Base-by-base conservation (phyloP, 2,888 invertebrate species). In the Mellilla xanthometata region DNA sequence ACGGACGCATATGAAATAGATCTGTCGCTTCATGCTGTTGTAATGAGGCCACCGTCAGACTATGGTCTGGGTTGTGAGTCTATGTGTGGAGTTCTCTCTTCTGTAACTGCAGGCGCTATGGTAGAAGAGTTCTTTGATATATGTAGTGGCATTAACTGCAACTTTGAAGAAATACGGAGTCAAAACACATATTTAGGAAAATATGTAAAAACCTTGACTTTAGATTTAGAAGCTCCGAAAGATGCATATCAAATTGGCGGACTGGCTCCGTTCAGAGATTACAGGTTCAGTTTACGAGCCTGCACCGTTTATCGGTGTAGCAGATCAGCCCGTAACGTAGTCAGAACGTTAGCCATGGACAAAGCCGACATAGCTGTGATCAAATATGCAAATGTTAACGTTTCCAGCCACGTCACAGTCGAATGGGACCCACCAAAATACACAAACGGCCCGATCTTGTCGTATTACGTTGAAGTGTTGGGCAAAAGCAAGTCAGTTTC, bases 181-280 rank as follows among this genome's bases (percentile, higher is more conserved):
- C 49, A 30, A 0, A 85, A 86, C 58, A 54, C 68, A 1, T 70
- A 63, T 8, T 60, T 69, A 12, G 72, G 65, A 1, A 66, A 62
- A 4, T 73, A 76, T 51, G 60, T 82, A 0, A 62, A 62, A 7
- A 82, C 76, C 6, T 51, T 80, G 22, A 58, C 67, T 28, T 54
- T 87, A 5, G 72, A 76, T 40, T 60, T 87, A 35, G 65, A 49
- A 11, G 68, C 65, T 1, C 56, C 63, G 1, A 68, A 52, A 54
- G 74, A 62, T 24, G 56, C 58, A 1, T 81, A 65, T 33, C 68
- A 76, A 62, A 64, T 89, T 2, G 72, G 64, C 6, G 72, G 71
- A 1, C 56, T 89, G 27, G 81, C 82, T 11, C 87, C 88, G 0
- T 89, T 62, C 38, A 69, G 86, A 54, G 87, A 87, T 58, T 89